phyloP scores from a whole-genome alignment of 1,140 invertebrate genomes.

The Radopholus similis region DNA sequence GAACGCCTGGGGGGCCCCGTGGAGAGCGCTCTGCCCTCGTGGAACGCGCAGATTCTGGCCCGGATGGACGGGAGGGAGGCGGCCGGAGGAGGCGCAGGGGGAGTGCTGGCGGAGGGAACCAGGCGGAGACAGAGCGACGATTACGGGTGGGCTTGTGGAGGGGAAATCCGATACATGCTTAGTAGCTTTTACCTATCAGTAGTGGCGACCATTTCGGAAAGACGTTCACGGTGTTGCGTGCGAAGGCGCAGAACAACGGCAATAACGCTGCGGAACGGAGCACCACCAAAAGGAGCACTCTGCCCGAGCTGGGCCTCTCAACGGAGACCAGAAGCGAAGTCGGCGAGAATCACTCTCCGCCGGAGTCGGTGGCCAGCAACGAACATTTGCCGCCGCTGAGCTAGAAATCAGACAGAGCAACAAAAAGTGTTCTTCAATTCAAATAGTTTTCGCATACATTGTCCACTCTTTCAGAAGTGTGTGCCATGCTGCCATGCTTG shows the following conservation, averaged over 20 bases:
- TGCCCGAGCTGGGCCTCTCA: neutral
- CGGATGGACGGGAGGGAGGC: conserved; percentile 3
- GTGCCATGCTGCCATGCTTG: no score
- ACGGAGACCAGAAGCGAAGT: neutral
- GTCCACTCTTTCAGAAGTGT: no score
- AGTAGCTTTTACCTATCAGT: neutral
- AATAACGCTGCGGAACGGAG: neutral
- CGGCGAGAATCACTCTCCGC: no score
- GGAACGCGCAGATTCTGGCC: conserved; percentile 48
- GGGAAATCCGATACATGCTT: no score
- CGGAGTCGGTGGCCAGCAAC: no score
- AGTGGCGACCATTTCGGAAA: neutral
- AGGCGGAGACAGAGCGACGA: neutral
- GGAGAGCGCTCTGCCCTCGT: conserved; percentile 42
- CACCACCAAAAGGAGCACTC: neutral
- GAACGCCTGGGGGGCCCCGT: conserved; percentile 41
- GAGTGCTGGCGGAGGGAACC: no score
- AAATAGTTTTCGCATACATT: no score
- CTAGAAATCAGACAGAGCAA: neutral
- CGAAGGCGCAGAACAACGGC: neutral
- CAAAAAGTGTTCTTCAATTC: no score
- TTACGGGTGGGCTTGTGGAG: no score
- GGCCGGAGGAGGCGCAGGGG: neutral
- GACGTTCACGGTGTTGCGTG: neutral
- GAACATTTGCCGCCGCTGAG: no score